Conservation (phyloP, 2,888 invertebrate species). For the Girardia tigrina region DNA sequence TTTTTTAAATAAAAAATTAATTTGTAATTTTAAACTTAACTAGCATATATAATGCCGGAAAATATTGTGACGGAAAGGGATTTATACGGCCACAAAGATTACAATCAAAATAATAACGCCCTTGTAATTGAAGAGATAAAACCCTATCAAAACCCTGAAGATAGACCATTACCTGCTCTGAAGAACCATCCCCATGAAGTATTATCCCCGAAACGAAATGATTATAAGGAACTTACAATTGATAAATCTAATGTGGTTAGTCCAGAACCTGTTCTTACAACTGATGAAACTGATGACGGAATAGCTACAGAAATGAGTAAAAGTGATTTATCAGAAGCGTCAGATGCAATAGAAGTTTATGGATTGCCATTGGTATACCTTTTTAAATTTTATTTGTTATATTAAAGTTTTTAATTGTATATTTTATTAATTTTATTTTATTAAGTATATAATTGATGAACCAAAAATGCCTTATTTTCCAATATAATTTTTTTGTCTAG, state of each 20-base stretch:
- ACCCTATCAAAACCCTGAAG: slow-evolving; percentile 41
- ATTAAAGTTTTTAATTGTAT: neutral
- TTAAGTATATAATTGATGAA: neutral
- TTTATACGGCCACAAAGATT: neutral
- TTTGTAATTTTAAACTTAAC: no score
- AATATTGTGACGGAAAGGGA: no score
- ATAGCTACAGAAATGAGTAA: slow-evolving; percentile 44
- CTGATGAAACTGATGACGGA: slow-evolving; percentile 42
- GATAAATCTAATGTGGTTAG: neutral
- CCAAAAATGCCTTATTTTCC: no score
- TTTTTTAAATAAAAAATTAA: no score
- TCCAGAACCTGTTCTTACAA: neutral
- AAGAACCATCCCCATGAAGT: slow-evolving; percentile 40
- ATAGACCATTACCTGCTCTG: slow-evolving; percentile 43
- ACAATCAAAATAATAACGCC: slow-evolving; percentile 19
- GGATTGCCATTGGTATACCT: slow-evolving; percentile 66
- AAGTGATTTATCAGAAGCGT: slow-evolving; percentile 58
- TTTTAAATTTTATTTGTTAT: neutral
- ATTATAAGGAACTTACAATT: neutral
- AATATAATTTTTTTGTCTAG: no score
- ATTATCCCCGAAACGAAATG: neutral
- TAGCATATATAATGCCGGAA: no score
- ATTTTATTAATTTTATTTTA: neutral
- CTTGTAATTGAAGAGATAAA: neutral
- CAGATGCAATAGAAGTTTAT: slow-evolving; percentile 74